Evolutionary conservation across 35 echinoderm and acorn worm genomes (phyloP).

Genomic region (Apostichopus japonicus): DNA sequence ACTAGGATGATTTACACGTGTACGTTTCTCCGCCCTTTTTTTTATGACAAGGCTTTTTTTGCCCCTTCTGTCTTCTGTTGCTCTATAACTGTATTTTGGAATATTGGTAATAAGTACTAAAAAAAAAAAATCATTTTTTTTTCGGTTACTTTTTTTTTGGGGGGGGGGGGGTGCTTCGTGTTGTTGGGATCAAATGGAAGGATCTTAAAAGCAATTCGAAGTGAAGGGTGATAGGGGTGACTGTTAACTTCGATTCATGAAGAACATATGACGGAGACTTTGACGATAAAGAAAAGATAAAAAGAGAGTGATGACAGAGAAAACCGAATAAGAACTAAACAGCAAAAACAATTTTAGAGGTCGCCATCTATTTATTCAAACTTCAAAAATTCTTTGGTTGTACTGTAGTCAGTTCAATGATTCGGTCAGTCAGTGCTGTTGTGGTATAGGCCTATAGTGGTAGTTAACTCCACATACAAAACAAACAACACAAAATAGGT

Average conservation of each 20-base stretch:
- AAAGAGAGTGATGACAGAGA: too few species aligned
- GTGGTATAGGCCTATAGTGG: too few species aligned
- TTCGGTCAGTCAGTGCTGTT: too few species aligned
- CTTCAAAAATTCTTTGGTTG: too few species aligned
- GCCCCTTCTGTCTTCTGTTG: not conserved
- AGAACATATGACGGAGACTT: not conserved
- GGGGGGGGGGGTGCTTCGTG: not conserved
- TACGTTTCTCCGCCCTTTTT: slow-evolving; percentile 9
- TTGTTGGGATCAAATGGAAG: not conserved
- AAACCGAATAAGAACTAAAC: too few species aligned
- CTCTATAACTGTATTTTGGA: not conserved
- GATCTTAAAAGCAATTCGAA: not conserved
- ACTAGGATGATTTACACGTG: slow-evolving; percentile 30
- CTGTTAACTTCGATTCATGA: not conserved
- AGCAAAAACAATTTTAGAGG: too few species aligned
- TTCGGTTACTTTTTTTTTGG: not conserved
- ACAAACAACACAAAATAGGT: too few species aligned
- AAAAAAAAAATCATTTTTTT: not conserved
- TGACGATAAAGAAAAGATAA: too few species aligned
- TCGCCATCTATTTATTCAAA: too few species aligned
- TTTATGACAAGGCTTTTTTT: not conserved
- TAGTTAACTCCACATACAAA: too few species aligned
- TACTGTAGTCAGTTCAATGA: too few species aligned
- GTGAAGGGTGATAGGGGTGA: slow-evolving; percentile 1
- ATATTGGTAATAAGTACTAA: slow-evolving; percentile 9